These are phyloP conservation scores for Phainopepla nitens DNA, from an alignment of 2,113 vertebrate genomes.

Conservation along the genomic window DNA sequence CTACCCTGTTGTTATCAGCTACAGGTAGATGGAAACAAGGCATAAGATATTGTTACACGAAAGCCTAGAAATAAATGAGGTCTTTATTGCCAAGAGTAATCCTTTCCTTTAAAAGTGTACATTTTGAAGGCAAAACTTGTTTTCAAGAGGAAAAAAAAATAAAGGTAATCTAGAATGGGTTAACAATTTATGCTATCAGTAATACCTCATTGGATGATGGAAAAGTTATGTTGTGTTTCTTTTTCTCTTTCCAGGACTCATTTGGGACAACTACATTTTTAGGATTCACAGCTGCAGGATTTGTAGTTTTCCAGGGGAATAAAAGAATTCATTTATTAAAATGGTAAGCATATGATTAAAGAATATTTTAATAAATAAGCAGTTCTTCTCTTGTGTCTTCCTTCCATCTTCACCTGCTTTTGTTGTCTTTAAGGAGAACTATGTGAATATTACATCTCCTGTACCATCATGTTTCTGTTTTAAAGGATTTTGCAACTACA, in stretches of 20 bases:
- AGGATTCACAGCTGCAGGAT: conserved; percentile 93
- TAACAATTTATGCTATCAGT: background rate
- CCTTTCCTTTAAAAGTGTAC: background rate
- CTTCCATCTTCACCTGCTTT: background rate
- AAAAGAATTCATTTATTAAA: conserved; percentile 96
- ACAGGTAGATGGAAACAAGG: background rate
- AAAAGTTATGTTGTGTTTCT: background rate
- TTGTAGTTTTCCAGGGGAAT: conserved; percentile 98
- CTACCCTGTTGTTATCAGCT: background rate
- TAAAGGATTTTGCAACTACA: background rate
- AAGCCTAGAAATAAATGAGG: background rate
- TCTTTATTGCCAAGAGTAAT: background rate
- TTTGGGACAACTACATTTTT: conserved; percentile 91
- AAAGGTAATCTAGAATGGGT: background rate
- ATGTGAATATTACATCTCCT: background rate
- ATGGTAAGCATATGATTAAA: conserved; percentile 79
- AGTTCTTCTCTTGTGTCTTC: background rate
- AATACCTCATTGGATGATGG: background rate
- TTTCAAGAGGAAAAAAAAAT: background rate
- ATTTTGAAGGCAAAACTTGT: background rate
- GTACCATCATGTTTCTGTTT: background rate
- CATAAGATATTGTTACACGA: background rate
- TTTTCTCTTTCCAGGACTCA: conserved; percentile 82
- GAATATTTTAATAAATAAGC: background rate
- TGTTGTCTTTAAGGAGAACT: background rate